Evolutionary conservation across 2,113 vertebrate species (phyloP), one percentile per base, ranked within the genome.

Genomic region (Platysternon megacephalum): DNA sequence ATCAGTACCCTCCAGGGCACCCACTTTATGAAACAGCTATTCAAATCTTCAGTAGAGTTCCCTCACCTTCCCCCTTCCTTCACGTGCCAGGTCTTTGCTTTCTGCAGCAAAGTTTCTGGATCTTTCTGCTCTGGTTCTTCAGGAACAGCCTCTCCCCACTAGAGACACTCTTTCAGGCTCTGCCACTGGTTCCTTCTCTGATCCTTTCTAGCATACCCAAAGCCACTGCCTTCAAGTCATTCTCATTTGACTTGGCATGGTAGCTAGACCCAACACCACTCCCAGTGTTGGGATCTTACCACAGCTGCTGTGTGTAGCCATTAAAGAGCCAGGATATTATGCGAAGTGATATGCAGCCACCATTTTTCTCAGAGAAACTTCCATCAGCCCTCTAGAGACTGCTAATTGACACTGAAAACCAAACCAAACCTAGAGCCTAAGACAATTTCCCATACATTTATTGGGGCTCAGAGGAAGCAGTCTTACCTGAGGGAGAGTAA

Each of bases 351-450:
- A 65, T 5, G 56, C 74, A 35, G 79, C 17, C 5, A 22, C 16
- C 44, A 22, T 86, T 56, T n/a, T 86, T 88, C 4, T 8, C 81
- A 88, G 26, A 49, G 85, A 84, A 89, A 3, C 0, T 52, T 55
- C 8, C 4, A 49, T n/a, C 8, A 95, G 2, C 61, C 61, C 95
- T 95, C 61, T 22, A 96, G 94, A 97, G 97, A 86, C 53, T 86
- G 58, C 61, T 92, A 85, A 52, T 93, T 93, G 39, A 55, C 14
- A 81, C 19, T 88, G 86, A 39, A 21, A 88, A 44, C 35, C 68
- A 90, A 46, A 39, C 74, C 48, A 83, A 92, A 85, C 46, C 7
- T 68, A 84, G 79, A 95, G 44, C 9, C 22, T 3, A 89, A 96
- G 89, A 82, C 44, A 46, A 49, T 58, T 94, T 78, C 74, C 17